Conservation (phyloP, 2,888 invertebrate genomes). For the Myopa testacea region DNA sequence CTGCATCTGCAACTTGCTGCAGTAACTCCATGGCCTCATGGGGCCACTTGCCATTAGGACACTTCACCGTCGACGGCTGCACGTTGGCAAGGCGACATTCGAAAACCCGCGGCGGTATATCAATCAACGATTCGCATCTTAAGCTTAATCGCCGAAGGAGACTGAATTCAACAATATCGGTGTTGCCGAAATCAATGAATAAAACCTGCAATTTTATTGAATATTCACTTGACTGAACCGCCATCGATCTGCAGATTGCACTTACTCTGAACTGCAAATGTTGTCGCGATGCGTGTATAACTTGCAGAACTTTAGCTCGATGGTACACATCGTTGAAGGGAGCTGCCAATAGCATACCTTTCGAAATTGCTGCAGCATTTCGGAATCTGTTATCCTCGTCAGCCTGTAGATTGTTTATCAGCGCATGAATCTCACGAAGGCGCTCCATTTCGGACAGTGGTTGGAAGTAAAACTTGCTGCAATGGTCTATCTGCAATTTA, state of each 20-base stretch:
- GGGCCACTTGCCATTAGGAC: constrained; percentile 75
- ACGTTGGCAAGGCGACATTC: constrained; percentile 79
- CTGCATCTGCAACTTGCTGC: constrained; percentile 60
- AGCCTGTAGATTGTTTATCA: constrained; percentile 64
- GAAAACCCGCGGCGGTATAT: constrained; percentile 74
- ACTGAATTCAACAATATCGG: constrained; percentile 67
- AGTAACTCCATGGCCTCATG: constrained; percentile 70
- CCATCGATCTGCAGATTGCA: background rate
- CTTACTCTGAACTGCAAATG: constrained; percentile 56
- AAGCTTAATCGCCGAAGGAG: constrained; percentile 68
- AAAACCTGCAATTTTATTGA: constrained; percentile 70
- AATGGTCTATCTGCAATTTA: constrained; percentile 57
- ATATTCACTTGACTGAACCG: background rate
- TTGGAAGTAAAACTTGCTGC: constrained; percentile 66
- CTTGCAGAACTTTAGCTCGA: constrained; percentile 72
- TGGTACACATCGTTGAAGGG: constrained; percentile 70
- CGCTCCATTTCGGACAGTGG: constrained; percentile 57
- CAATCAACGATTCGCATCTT: constrained; percentile 50
- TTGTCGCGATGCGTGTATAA: constrained; percentile 55
- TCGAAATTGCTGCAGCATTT: constrained; percentile 58
- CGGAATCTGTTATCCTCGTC: constrained; percentile 52
- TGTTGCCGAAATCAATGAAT: constrained; percentile 85
- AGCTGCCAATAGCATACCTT: constrained; percentile 73
- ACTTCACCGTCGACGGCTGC: constrained; percentile 75
- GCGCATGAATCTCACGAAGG: constrained; percentile 63